These are phyloP conservation scores for Myotis findleyi DNA, from an alignment of 2,797 vertebrate species.

Conservation along the genomic window DNA sequence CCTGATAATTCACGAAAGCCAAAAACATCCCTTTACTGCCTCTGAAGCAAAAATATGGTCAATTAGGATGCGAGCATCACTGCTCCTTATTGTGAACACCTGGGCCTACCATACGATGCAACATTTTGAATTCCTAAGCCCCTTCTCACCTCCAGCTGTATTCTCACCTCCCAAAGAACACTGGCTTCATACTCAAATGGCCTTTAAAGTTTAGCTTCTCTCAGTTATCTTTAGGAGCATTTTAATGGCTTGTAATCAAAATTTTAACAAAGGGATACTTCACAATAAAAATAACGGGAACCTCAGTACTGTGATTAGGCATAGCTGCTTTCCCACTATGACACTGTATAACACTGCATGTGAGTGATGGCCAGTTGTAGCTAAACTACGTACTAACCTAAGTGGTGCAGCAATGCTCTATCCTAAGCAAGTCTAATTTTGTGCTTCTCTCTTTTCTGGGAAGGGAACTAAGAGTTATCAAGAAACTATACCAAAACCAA, in stretches of 20 bases:
- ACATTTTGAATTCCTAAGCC: neutral
- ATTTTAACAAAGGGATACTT: constrained; percentile 16
- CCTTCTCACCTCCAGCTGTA: neutral
- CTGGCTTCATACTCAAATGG: neutral
- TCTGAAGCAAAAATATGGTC: constrained; percentile 1
- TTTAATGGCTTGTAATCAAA: constrained; percentile 8
- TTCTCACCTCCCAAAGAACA: neutral
- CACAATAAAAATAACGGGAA: neutral
- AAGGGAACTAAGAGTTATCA: neutral
- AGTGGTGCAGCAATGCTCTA: neutral
- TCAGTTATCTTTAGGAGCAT: neutral
- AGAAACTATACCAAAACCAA: neutral
- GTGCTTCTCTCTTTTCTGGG: neutral
- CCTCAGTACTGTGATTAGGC: neutral
- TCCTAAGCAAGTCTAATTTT: neutral
- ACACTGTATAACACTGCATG: accelerated
- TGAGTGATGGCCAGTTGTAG: neutral
- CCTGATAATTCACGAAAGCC: constrained; percentile 37
- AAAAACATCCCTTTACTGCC: neutral
- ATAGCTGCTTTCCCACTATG: neutral
- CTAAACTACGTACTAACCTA: neutral
- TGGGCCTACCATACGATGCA: too few species aligned
- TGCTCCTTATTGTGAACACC: neutral
- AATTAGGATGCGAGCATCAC: neutral
- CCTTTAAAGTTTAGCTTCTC: constrained; percentile 25